Evolutionary conservation across 2,113 vertebrate species (phyloP).

Genomic region (Dicaeum eximium): DNA sequence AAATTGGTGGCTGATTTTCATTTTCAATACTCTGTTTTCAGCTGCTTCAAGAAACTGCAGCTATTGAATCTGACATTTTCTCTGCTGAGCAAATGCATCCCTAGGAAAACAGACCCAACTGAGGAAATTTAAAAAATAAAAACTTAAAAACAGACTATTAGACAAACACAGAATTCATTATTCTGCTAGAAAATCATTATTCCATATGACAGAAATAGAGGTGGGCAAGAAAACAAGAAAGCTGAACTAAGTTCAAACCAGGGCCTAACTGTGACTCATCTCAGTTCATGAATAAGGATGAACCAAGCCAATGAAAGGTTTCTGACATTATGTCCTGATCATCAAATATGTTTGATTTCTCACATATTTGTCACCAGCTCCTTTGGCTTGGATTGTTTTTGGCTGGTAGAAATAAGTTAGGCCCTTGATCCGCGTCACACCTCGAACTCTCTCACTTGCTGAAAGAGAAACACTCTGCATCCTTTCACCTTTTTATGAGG

Average conservation of each 20-base stretch:
- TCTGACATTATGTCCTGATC: slow-evolving; percentile 50
- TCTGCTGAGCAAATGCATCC: background rate
- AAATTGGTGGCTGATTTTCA: background rate
- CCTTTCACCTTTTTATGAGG: background rate
- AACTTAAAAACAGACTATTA: background rate
- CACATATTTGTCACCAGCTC: slow-evolving; percentile 43
- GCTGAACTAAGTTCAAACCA: slow-evolving; percentile 53
- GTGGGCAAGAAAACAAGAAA: slow-evolving; percentile 43
- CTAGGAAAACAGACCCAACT: background rate
- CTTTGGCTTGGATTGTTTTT: slow-evolving; percentile 47
- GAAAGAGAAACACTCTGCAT: background rate
- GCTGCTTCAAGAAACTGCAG: background rate
- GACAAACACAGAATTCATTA: background rate
- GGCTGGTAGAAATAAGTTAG: slow-evolving; percentile 11
- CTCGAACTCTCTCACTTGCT: background rate
- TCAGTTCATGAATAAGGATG: slow-evolving; percentile 65
- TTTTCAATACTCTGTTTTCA: background rate
- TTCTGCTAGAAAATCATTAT: slow-evolving; percentile 1
- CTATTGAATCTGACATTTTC: background rate
- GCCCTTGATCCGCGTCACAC: slow-evolving; percentile 10
- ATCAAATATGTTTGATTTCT: slow-evolving; percentile 64
- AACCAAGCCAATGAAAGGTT: slow-evolving; percentile 47
- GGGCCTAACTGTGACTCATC: slow-evolving; percentile 51
- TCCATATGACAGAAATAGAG: slow-evolving; percentile 38
- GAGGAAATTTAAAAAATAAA: background rate